These are phyloP conservation scores for Clarias laeviceps DNA, from an alignment of 2,797 vertebrate species.

Conservation along the genomic window DNA sequence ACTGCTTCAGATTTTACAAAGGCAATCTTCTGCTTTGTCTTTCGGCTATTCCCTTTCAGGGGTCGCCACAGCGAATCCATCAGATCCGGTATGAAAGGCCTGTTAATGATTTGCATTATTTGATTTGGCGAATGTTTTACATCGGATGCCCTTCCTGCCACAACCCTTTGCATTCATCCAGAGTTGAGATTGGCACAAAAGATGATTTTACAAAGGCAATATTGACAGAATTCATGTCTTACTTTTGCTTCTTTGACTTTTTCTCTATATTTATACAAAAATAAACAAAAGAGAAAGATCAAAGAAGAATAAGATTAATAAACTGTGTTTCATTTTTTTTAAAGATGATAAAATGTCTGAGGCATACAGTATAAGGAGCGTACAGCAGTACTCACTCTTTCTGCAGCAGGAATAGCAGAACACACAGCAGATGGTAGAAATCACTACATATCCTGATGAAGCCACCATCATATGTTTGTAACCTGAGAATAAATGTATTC, in stretches of 20 bases:
- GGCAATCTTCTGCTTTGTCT: too few relatives aligned
- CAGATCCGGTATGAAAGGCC: too few relatives aligned
- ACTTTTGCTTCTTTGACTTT: constrained; percentile 26
- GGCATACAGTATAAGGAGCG: not conserved
- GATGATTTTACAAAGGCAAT: not conserved
- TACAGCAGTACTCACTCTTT: constrained; percentile 39
- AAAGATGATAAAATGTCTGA: not conserved
- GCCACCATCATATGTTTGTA: constrained; percentile 31
- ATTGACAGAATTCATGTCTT: not conserved
- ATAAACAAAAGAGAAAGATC: not conserved
- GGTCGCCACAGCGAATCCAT: too few relatives aligned
- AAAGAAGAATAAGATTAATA: not conserved
- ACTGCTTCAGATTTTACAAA: not conserved
- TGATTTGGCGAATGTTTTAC: too few relatives aligned
- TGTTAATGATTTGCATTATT: too few relatives aligned
- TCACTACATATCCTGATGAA: constrained; percentile 6
- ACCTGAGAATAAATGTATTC: constrained; percentile 9
- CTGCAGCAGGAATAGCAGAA: constrained; percentile 29
- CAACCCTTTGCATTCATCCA: too few relatives aligned
- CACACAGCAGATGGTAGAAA: constrained; percentile 35
- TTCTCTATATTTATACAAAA: constrained; percentile 19
- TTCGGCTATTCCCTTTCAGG: too few relatives aligned
- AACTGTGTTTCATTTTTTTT: not conserved
- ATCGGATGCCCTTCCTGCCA: too few relatives aligned
- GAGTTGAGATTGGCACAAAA: too few relatives aligned